These are phyloP conservation scores for Elymnias hypermnestra DNA, from an alignment of 1,140 invertebrate genomes.

Conservation along the genomic window DNA sequence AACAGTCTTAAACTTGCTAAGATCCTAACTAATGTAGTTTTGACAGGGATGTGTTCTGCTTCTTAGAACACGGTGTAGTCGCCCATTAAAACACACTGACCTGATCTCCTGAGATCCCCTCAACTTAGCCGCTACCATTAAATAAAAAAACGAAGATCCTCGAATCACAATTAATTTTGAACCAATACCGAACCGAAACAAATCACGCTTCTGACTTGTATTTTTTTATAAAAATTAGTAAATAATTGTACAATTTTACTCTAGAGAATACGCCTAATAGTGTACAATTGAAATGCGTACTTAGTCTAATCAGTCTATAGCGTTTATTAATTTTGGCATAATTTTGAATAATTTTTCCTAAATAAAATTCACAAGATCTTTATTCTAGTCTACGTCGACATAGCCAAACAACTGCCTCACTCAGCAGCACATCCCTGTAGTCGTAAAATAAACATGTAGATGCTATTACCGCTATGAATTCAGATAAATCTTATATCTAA, in stretches of 20 bases:
- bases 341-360: slow-evolving; percentile 42
- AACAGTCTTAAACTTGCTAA: slow-evolving; percentile 75
- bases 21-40: slow-evolving; percentile 71
- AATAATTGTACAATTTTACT: slow-evolving; percentile 74
- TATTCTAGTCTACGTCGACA: slow-evolving; percentile 32
- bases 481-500: slow-evolving; percentile 70
- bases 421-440: slow-evolving; percentile 72
- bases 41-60: slow-evolving; percentile 74
- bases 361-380: slow-evolving; percentile 53
- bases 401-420: slow-evolving; percentile 51
- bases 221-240: slow-evolving; percentile 66
- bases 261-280: slow-evolving; percentile 73
- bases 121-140: slow-evolving; percentile 57
- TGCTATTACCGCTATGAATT: slow-evolving; percentile 68
- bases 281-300: slow-evolving; percentile 70
- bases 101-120: slow-evolving; percentile 57
- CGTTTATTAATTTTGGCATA: slow-evolving; percentile 72
- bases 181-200: slow-evolving; percentile 55
- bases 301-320: slow-evolving; percentile 76
- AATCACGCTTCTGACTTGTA: slow-evolving; percentile 54
- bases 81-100: slow-evolving; percentile 44
- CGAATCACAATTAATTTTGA: slow-evolving; percentile 59
- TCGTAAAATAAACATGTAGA: slow-evolving; percentile 66
- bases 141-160: slow-evolving; percentile 53
- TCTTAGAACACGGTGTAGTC: slow-evolving; percentile 69